A percentile compares a stretch with the other conserved stretches of the same genome.
Conservation (phyloP, 2,113 vertebrate species). For the Bucco capensis region DNA sequence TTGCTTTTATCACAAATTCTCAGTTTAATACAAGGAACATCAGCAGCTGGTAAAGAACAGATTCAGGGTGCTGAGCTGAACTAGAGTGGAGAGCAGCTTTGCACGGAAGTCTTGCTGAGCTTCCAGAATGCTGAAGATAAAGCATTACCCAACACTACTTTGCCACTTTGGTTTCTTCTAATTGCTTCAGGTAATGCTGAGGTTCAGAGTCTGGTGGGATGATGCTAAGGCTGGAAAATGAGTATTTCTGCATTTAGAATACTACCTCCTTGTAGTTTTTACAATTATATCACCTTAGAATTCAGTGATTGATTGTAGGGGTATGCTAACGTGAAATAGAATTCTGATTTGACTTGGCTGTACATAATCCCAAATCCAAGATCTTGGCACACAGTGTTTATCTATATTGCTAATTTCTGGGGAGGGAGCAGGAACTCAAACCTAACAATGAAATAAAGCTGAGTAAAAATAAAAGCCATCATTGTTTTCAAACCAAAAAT, state of each 20-base stretch:
- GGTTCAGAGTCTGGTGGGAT: conserved; percentile 6
- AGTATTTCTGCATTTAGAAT: background rate
- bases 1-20: conserved; percentile 67
- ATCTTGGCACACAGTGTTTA: background rate
- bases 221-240: background rate
- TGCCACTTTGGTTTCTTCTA: conserved; percentile 49
- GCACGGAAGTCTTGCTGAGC: conserved; percentile 59
- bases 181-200: conserved; percentile 45
- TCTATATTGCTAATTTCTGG: background rate
- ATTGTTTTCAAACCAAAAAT: background rate
- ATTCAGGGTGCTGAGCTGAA: conserved; percentile 41
- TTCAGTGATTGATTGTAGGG: background rate
- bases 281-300: background rate
- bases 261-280: background rate
- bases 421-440: background rate
- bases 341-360: background rate
- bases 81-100: conserved; percentile 31
- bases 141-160: conserved; percentile 6
- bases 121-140: conserved; percentile 39
- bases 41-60: conserved; percentile 61
- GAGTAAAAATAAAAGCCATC: background rate
- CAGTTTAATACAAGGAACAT: background rate
- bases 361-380: background rate
- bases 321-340: background rate
- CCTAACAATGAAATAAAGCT: background rate